phyloP scores from a whole-genome alignment of 2,888 invertebrate species.

The Halictus quadricinctus region DNA sequence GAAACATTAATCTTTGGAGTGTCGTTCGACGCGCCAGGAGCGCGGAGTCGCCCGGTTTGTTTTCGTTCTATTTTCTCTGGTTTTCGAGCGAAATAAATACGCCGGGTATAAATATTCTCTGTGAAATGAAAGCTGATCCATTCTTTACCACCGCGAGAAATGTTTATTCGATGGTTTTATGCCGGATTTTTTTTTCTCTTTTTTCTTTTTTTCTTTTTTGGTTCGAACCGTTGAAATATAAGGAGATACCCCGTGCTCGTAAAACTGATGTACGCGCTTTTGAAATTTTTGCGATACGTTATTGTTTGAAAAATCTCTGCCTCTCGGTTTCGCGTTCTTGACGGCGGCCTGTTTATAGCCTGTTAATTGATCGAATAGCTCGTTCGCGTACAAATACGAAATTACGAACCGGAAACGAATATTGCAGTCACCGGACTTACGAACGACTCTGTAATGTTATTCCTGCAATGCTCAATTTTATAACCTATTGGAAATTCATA shows the following conservation, averaged over 20 bases:
- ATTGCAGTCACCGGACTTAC: background rate
- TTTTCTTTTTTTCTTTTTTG: no score
- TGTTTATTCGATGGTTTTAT: background rate
- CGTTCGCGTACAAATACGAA: background rate
- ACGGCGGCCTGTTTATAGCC: background rate
- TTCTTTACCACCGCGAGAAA: background rate
- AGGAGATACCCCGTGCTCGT: background rate
- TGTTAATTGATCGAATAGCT: background rate
- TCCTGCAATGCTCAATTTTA: conserved; percentile 47
- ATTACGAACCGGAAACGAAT: background rate
- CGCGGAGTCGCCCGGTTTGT: background rate
- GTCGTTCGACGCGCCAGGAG: background rate
- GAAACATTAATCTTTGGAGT: conserved; percentile 34
- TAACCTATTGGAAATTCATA: conserved; percentile 45
- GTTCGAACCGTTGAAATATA: background rate
- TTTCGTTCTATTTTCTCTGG: background rate
- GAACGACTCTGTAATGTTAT: background rate
- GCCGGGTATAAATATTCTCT: background rate
- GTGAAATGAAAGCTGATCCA: background rate
- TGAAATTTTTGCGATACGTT: background rate
- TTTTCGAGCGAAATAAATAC: conserved; percentile 22
- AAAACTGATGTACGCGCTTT: background rate
- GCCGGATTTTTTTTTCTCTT: background rate
- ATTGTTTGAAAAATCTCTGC: background rate
- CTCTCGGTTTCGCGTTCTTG: background rate